These are phyloP conservation scores for Tribolium madens DNA, from an alignment of 1,140 invertebrate species.

Conservation along the genomic window DNA sequence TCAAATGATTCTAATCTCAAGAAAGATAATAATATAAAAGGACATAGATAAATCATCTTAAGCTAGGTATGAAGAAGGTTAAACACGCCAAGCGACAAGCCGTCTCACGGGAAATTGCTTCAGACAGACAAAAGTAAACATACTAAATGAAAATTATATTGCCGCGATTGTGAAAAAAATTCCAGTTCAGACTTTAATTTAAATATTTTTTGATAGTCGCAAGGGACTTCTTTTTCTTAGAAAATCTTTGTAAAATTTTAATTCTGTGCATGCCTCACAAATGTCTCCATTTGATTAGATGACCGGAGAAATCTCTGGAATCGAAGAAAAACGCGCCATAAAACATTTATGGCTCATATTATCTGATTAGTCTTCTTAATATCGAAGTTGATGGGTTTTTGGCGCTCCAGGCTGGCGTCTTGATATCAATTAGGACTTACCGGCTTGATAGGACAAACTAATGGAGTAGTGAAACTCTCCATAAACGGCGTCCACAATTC, in stretches of 20 bases:
- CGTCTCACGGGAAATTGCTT: not conserved
- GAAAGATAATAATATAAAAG: conserved; percentile 32
- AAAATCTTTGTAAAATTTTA: conserved; percentile 15
- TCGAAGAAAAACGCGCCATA: conserved; percentile 20
- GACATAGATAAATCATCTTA: conserved; percentile 37
- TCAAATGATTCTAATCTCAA: conserved; percentile 29
- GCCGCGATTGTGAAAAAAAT: not conserved
- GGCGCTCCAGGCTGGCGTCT: conserved; percentile 19
- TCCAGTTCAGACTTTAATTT: not conserved
- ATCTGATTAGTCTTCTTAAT: conserved; percentile 32
- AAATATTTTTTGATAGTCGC: conserved; percentile 4
- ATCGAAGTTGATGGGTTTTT: conserved; percentile 20
- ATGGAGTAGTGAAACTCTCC: conserved; percentile 50
- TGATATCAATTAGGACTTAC: conserved; percentile 48
- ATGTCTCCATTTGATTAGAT: conserved; percentile 21
- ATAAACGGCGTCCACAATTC: conserved; percentile 55
- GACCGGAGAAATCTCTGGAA: conserved; percentile 10
- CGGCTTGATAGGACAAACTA: conserved; percentile 57
- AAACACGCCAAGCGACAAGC: conserved; percentile 13
- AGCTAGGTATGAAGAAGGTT: conserved; percentile 21
- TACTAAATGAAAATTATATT: conserved; percentile 17
- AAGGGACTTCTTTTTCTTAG: not conserved
- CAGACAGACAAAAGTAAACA: conserved; percentile 18
- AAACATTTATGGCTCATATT: conserved; percentile 30
- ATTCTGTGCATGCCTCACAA: not conserved